Evolutionary conservation across 2,888 invertebrate species (phyloP).

Genomic region (Xestia c-nigrum): DNA sequence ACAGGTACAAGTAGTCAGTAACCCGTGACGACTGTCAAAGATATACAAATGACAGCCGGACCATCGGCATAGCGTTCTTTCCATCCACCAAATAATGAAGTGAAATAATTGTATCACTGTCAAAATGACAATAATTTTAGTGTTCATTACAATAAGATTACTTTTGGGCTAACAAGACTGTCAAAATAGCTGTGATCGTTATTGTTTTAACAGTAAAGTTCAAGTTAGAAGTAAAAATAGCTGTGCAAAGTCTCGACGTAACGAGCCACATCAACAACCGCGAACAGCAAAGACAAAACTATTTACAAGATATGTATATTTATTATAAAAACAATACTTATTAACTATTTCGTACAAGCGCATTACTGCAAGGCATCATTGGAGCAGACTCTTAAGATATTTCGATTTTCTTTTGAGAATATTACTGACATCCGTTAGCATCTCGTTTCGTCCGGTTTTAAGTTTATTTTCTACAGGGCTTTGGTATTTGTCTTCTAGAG

Average conservation of each 20-base stretch:
- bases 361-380: constrained; percentile 76
- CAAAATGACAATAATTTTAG: not conserved
- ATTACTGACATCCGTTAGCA: constrained; percentile 88
- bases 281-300: constrained; percentile 64
- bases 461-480: constrained; percentile 86
- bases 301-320: constrained; percentile 80
- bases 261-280: constrained; percentile 28
- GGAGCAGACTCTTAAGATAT: constrained; percentile 85
- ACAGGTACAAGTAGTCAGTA: too few species aligned
- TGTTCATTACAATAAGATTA: not conserved
- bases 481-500: constrained; percentile 77
- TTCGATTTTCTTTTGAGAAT: constrained; percentile 90
- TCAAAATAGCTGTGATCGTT: not conserved
- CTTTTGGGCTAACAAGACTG: not conserved
- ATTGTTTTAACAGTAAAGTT: not conserved
- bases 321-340: constrained; percentile 66
- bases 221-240: not conserved
- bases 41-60: too few species aligned
- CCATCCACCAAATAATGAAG: too few species aligned
- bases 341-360: constrained; percentile 63
- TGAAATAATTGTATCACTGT: not conserved
- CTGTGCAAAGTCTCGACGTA: constrained; percentile 3
- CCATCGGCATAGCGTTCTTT: too few species aligned
- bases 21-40: too few species aligned
- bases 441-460: constrained; percentile 85